Evolutionary conservation across 2,888 invertebrate genomes (phyloP).

Genomic region (Bombylius discolor): DNA sequence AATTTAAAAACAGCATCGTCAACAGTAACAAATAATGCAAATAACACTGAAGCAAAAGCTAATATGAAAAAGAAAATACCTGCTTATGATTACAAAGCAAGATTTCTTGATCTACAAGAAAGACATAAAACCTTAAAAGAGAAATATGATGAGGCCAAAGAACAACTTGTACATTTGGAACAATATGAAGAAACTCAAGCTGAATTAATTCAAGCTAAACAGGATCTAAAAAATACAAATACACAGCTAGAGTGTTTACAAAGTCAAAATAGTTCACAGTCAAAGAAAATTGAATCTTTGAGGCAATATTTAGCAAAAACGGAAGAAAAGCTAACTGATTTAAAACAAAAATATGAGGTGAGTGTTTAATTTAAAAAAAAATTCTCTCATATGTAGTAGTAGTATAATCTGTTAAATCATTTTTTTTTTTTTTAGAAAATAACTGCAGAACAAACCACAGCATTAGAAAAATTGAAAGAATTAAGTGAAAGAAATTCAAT

Average conservation of each 20-base stretch:
- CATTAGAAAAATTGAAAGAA: slow-evolving; percentile 22
- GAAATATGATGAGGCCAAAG: slow-evolving; percentile 40
- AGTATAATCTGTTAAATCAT: not conserved
- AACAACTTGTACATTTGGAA: slow-evolving; percentile 39
- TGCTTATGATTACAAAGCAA: slow-evolving; percentile 52
- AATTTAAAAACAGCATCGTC: not conserved
- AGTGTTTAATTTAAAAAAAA: not conserved
- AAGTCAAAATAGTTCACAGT: slow-evolving; percentile 24
- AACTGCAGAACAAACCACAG: slow-evolving; percentile 19
- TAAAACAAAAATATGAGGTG: slow-evolving; percentile 23
- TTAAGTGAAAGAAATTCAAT: slow-evolving; percentile 23
- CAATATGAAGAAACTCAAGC: slow-evolving; percentile 39
- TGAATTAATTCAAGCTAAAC: slow-evolving; percentile 24
- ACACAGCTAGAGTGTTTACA: slow-evolving; percentile 21
- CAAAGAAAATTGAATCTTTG: slow-evolving; percentile 24
- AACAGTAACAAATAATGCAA: not conserved
- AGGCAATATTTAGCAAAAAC: slow-evolving; percentile 24
- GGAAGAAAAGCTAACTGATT: slow-evolving; percentile 23
- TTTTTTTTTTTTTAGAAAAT: slow-evolving; percentile 19
- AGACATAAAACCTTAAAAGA: slow-evolving; percentile 44
- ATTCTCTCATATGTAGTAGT: not conserved
- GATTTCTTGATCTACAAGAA: slow-evolving; percentile 46
- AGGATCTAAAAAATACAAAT: slow-evolving; percentile 23
- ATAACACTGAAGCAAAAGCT: slow-evolving; percentile 16
- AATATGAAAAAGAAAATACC: slow-evolving; percentile 43